Evolutionary conservation across 1,140 invertebrate species (phyloP).

Genomic region (Sarcophaga peregrina): DNA sequence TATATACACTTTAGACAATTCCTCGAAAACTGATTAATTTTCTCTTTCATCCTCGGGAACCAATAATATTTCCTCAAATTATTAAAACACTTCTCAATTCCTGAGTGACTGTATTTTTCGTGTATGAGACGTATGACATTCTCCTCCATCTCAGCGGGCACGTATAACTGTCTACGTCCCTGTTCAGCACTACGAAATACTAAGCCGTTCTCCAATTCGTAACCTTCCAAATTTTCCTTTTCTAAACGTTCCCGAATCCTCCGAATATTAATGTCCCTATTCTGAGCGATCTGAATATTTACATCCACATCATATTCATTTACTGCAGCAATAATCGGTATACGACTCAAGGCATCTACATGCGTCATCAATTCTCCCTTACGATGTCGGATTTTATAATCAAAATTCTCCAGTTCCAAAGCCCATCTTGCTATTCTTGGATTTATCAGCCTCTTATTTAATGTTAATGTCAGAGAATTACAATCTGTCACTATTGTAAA

Average conservation of each 20-base stretch:
- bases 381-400: neutral
- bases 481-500: conserved; percentile 61
- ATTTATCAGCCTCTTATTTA: conserved; percentile 51
- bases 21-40: conserved; percentile 11
- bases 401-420: neutral
- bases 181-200: neutral
- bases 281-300: neutral
- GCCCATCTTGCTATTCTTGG: conserved; percentile 51
- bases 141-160: conserved; percentile 18
- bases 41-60: conserved; percentile 24
- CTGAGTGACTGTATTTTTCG: conserved; percentile 3
- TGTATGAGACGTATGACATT: conserved; percentile 28
- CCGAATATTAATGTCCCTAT: neutral
- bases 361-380: neutral
- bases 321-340: neutral
- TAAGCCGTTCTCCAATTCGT: conserved; percentile 13
- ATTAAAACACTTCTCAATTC: neutral
- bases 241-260: conserved; percentile 24
- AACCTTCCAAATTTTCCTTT: conserved; percentile 6
- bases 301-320: neutral
- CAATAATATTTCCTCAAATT: conserved; percentile 27
- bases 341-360: neutral
- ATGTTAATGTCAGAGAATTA: conserved; percentile 51
- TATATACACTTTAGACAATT: neutral
- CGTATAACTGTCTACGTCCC: conserved; percentile 10